Evolutionary conservation across 2,113 vertebrate species (phyloP), one percentile per base, ranked within the genome.

Genomic region (Percina caprodes): DNA sequence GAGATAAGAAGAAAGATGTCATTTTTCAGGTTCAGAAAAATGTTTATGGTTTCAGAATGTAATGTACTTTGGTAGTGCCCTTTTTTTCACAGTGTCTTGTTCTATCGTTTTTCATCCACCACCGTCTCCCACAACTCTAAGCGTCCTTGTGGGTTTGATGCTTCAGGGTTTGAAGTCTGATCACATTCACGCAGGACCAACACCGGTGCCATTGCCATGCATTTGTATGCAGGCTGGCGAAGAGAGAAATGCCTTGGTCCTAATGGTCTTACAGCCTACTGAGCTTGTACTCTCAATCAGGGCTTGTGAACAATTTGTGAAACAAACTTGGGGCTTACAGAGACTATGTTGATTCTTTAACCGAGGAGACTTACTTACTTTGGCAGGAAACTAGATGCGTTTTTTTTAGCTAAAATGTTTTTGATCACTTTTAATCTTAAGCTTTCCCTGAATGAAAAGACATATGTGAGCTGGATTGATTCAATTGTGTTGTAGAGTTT

Each of bases 191-290:
- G 84, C 88, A 65, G 84, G 76, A 84, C 74, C 76, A 59, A 56
- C 84, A 16, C 51, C 18, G 4, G 58, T n/a, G 19, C 79, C 46
- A 33, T n/a, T 4, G 55, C 82, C 2, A 11, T 42, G 66, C 80
- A 89, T 90, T 90, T 90, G 83, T 85, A 88, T 88, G 82, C 90
- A 89, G 76, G 73, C 83, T 30, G 82, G 58, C 11, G 14, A 39
- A 26, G 48, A 62, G 14, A 35, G 54, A 21, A 72, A 45, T n/a
- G 55, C 49, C 67, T 35, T 42, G 49, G 26, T 65, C 30, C 74
- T 83, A 77, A 86, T 80, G 61, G 60, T 71, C 54, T 88, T 80
- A 63, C 80, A 81, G 73, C 86, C 78, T 63, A 45, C 72, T 80
- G 80, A 83, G 68, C 73, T 61, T 61, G 19, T 51, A n/a, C 63